Evolutionary conservation across 2,888 invertebrate genomes (phyloP).

Genomic region (Tryphoninae sp.): DNA sequence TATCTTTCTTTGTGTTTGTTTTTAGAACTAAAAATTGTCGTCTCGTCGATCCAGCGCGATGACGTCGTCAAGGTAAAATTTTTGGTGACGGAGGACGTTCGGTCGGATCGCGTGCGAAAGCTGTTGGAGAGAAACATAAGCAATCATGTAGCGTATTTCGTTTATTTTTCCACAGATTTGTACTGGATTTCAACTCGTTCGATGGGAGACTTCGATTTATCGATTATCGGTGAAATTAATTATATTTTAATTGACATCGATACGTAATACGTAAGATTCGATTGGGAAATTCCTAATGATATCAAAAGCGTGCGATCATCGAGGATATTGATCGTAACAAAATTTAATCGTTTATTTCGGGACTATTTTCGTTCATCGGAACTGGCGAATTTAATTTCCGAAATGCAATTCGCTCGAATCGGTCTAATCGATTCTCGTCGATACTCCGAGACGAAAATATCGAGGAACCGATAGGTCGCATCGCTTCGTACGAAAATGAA

Average conservation of each 20-base stretch:
- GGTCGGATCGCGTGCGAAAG: slow-evolving; percentile 4
- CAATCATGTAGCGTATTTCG: slow-evolving; percentile 13
- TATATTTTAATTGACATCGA: background rate
- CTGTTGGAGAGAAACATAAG: slow-evolving; percentile 51
- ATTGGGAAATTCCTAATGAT: background rate
- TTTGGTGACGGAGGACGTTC: background rate
- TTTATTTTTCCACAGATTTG: background rate
- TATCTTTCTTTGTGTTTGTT: background rate
- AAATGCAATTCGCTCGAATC: background rate
- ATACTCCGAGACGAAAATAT: background rate
- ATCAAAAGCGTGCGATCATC: slow-evolving; percentile 50
- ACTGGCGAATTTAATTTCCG: background rate
- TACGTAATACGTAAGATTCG: background rate
- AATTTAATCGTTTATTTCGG: background rate
- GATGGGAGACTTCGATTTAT: slow-evolving; percentile 36
- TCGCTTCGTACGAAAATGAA: too few relatives aligned
- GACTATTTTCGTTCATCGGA: too few relatives aligned
- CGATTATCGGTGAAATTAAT: background rate
- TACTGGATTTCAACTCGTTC: background rate
- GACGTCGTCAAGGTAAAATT: background rate
- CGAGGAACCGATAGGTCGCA: too few relatives aligned
- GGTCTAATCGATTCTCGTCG: background rate
- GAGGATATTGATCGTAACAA: background rate
- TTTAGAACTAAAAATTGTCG: background rate
- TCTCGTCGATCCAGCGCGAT: slow-evolving; percentile 36